These are phyloP conservation scores for Hemithea aestivaria DNA, from an alignment of 2,888 invertebrate species.

Conservation along the genomic window DNA sequence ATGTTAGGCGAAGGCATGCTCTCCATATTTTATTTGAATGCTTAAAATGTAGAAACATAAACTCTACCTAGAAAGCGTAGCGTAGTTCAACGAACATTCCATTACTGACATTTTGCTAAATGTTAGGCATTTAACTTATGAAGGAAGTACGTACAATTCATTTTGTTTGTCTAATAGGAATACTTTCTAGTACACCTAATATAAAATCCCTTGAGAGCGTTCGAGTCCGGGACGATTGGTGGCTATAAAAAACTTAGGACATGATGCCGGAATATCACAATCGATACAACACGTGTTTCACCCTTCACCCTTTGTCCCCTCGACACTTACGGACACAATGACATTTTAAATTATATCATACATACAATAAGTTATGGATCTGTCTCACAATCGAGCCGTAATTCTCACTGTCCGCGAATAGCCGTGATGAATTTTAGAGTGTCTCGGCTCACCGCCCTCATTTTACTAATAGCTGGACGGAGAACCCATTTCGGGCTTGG, in stretches of 20 bases:
- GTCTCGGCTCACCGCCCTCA: constrained; percentile 49
- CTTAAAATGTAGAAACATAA: no score
- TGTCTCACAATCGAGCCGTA: constrained; percentile 50
- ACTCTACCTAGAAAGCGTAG: no score
- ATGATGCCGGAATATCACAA: constrained; percentile 41
- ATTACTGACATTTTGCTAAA: no score
- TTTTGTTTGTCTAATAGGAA: no score
- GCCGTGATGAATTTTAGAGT: constrained; percentile 55
- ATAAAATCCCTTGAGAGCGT: no score
- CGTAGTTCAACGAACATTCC: no score
- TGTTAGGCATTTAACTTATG: no score
- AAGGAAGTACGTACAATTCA: no score
- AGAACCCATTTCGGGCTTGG: constrained; percentile 45
- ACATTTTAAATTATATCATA: constrained; percentile 70
- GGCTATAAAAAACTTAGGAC: constrained; percentile 29
- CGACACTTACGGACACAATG: constrained; percentile 61
- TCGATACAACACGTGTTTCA: constrained; percentile 54
- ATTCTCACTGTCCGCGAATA: constrained; percentile 49
- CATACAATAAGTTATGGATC: constrained; percentile 31
- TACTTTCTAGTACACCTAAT: no score
- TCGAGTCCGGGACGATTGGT: no score
- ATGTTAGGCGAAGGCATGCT: no score
- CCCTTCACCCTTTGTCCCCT: constrained; percentile 65
- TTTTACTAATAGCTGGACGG: constrained; percentile 55
- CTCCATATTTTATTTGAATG: no score